phyloP scores from a whole-genome alignment of 2,113 vertebrate species.

The Calypte anna region DNA sequence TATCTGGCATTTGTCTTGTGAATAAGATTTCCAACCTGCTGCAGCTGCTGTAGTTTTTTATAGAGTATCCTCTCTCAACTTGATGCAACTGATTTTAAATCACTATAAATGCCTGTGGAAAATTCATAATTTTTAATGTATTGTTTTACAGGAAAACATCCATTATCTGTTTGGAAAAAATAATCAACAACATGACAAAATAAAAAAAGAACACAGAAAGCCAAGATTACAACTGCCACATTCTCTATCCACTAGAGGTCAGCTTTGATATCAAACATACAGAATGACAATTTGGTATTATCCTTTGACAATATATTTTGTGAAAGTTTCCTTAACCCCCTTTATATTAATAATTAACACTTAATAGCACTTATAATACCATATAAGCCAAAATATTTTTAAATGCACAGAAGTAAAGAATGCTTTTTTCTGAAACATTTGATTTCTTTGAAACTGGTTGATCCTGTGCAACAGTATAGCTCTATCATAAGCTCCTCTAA shows the following conservation, averaged over 20 bases:
- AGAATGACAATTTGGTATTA: neutral
- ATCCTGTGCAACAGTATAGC: neutral
- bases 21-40: neutral
- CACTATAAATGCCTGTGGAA: neutral
- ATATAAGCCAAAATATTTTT: neutral
- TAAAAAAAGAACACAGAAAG: neutral
- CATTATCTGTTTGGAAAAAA: neutral
- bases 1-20: neutral
- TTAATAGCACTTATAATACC: neutral
- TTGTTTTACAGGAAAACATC: neutral
- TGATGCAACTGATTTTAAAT: neutral
- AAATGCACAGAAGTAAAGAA: neutral
- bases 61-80: neutral
- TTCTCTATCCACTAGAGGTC: constrained; percentile 22
- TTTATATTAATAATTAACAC: neutral
- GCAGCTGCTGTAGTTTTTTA: neutral
- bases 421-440: neutral
- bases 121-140: neutral
- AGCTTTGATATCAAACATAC: neutral
- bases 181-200: neutral
- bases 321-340: neutral
- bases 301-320: neutral
- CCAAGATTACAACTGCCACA: neutral
- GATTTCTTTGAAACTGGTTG: neutral
- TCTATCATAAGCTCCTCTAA: neutral